Base-by-base conservation (phyloP, 2,888 invertebrate species). In the Torymus auratus region DNA sequence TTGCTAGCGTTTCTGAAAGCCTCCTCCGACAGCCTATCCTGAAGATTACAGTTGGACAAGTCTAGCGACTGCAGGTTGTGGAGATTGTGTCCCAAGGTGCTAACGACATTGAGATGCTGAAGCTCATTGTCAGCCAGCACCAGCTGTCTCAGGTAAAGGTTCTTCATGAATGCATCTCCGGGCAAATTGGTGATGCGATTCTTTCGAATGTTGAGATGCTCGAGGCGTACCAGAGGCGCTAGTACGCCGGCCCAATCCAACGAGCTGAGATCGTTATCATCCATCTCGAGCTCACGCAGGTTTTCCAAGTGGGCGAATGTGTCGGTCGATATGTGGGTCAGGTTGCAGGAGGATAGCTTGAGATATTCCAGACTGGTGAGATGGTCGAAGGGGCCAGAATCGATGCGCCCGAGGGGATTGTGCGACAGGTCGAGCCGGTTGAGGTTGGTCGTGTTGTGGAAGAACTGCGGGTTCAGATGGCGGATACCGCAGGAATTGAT, bases 361-460 rank as follows among this genome's bases (percentile, higher is more conserved):
- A 95, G 89, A 65, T 93, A 93, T 85, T 95, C 94, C 50, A 95
- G 90, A 86, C 94, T 94, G n/a, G 92, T 92, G 58, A 95, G 90
- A 15, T 93, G 93, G 84, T 94, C 93, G 85, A 95, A 94, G 1
- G 93, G 92, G 41, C 93, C 93, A 0, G 92, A 91, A 64, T 93
- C 92, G 67, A 95, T 91, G 11, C 89, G 89, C 79, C 91, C 91
- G 0, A 95, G 91, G 2, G 95, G 94, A 89, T 95, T 95, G 80
- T 93, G 92, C 4, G 95, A 95, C 12, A 95, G 90, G 87, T 95
- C 95, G n/a, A 95, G 89, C n/a, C 93, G 94, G 81, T 93, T 94
- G 20, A 95, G 90, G 13, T 94, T 92, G 0, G 94, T 94, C 62
- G 94, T 92, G 85, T 95, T 94, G 83, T 93, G 92, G 89, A 95